Conservation (phyloP, 2,113 vertebrate genomes). For the Rhegmatorhina hoffmannsi region DNA sequence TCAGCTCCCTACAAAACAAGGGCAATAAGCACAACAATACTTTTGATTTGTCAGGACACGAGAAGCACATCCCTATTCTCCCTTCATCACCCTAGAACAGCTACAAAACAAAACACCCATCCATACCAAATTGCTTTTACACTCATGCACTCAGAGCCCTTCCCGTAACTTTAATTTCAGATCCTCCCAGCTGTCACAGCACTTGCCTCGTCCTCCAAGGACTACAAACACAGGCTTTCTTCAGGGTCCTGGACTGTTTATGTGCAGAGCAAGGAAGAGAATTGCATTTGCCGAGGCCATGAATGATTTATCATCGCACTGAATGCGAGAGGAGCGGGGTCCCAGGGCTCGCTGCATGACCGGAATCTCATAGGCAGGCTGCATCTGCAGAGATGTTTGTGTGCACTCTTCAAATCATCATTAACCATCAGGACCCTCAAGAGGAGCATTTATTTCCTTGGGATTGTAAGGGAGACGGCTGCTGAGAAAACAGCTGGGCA, state of each 20-base stretch:
- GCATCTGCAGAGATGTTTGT: constrained; percentile 59
- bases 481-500: constrained; percentile 65
- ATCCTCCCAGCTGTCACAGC: constrained; percentile 29
- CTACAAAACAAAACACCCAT: neutral
- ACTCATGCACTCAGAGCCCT: neutral
- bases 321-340: constrained; percentile 47
- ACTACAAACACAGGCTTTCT: constrained; percentile 37
- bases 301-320: constrained; percentile 63
- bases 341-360: constrained; percentile 43
- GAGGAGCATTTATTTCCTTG: constrained; percentile 49
- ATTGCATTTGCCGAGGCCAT: constrained; percentile 49
- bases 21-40: neutral
- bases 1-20: neutral
- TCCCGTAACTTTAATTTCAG: constrained; percentile 20
- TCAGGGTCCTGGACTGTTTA: constrained; percentile 33
- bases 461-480: constrained; percentile 33
- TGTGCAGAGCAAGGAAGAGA: neutral
- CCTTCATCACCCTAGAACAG: neutral
- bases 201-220: constrained; percentile 36
- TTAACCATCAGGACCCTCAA: constrained; percentile 61
- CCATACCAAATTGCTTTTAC: neutral
- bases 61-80: neutral
- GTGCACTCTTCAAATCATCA: constrained; percentile 59
- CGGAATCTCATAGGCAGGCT: constrained; percentile 29
- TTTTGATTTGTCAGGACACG: neutral